phyloP scores from a whole-genome alignment of 2,797 vertebrate species.

The Gymnothorax reevesii region DNA sequence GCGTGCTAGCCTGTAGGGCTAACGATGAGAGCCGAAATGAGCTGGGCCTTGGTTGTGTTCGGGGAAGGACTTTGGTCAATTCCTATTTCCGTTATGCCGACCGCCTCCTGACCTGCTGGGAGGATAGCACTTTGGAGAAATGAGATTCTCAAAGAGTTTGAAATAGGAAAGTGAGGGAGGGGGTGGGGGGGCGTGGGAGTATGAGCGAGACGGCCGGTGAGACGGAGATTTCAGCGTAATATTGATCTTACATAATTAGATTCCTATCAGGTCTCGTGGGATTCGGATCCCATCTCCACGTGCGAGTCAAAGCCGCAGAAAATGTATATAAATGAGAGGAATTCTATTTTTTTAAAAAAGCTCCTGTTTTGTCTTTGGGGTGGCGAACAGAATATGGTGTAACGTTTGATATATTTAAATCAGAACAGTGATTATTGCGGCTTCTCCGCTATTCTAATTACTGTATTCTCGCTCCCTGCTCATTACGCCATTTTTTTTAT shows the following conservation, averaged over 20 bases:
- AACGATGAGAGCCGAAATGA: background rate
- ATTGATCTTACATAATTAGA: conserved; percentile 78
- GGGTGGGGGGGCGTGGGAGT: conserved; percentile 21
- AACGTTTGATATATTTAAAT: conserved; percentile 34
- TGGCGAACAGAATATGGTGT: conserved; percentile 22
- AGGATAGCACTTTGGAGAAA: conserved; percentile 53
- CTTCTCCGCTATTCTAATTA: conserved; percentile 11
- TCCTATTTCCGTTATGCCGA: conserved; percentile 28
- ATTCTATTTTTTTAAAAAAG: conserved; percentile 40
- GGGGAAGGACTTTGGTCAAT: conserved; percentile 1
- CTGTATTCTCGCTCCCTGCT: background rate
- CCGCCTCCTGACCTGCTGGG: conserved; percentile 53
- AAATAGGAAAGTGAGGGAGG: conserved; percentile 46
- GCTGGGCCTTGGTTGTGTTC: background rate
- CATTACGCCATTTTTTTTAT: conserved; percentile 8
- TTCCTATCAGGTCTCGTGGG: conserved; percentile 65
- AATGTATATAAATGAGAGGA: conserved; percentile 44
- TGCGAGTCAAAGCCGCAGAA: conserved; percentile 43
- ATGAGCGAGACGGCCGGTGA: conserved; percentile 35
- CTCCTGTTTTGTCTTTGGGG: conserved; percentile 20
- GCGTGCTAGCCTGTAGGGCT: background rate
- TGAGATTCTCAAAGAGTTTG: conserved; percentile 50
- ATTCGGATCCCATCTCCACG: conserved; percentile 43
- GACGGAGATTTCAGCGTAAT: conserved; percentile 60
- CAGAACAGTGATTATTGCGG: conserved; percentile 19